These are phyloP conservation scores for Cordylochernes scorpioides DNA, from an alignment of 2,888 invertebrate genomes.

Conservation along the genomic window DNA sequence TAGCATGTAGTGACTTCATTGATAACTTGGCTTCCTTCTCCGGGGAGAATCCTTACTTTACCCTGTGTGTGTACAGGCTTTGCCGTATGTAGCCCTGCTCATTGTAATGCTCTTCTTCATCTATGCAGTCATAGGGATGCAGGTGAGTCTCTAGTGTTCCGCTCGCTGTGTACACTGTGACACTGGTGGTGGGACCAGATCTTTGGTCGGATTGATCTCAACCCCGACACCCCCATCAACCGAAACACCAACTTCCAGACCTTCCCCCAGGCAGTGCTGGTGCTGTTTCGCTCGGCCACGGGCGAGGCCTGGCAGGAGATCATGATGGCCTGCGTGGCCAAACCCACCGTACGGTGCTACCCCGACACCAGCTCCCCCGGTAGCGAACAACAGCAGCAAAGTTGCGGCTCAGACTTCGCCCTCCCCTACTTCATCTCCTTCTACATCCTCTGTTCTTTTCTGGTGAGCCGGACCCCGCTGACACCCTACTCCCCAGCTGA, in stretches of 20 bases:
- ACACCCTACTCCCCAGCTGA: background rate
- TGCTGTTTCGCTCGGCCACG: slow-evolving; percentile 71
- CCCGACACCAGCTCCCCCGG: slow-evolving; percentile 18
- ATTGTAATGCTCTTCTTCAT: slow-evolving; percentile 98
- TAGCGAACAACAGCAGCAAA: slow-evolving; percentile 22
- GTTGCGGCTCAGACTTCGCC: slow-evolving; percentile 76
- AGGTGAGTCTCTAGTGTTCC: too few relatives aligned
- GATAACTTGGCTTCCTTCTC: too few relatives aligned
- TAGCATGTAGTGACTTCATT: too few relatives aligned
- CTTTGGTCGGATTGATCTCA: slow-evolving; percentile 78
- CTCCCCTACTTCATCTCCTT: slow-evolving; percentile 99
- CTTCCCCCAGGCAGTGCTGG: slow-evolving; percentile 86
- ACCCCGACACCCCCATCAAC: slow-evolving; percentile 45
- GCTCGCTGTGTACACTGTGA: too few relatives aligned
- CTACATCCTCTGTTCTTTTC: slow-evolving; percentile 91
- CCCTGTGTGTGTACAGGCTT: slow-evolving; percentile 55
- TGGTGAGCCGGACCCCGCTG: slow-evolving; percentile 34
- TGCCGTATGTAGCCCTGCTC: slow-evolving; percentile 90
- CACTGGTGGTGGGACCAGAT: slow-evolving; percentile 33
- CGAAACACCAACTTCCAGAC: slow-evolving; percentile 97
- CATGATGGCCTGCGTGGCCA: slow-evolving; percentile 74
- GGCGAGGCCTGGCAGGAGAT: slow-evolving; percentile 99
- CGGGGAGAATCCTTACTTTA: too few relatives aligned
- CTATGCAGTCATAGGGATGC: slow-evolving; percentile 97
- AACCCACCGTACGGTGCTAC: slow-evolving; percentile 26